Evolutionary conservation across 2,888 invertebrate genomes (phyloP).

Genomic region (Carterocephalus palaemon): DNA sequence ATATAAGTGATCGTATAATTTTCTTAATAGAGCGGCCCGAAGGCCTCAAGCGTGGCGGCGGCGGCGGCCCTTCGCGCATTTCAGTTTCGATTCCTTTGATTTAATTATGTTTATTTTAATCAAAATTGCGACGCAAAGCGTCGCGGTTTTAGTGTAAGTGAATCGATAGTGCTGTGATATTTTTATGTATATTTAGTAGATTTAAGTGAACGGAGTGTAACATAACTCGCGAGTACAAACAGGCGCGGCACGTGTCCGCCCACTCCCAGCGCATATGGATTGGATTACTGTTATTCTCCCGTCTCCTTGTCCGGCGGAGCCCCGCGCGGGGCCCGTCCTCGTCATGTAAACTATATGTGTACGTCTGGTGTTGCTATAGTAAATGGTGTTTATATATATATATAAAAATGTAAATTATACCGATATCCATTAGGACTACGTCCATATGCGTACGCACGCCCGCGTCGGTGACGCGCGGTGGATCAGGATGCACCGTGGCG

Average conservation of each 20-base stretch:
- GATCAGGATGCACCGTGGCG: slow-evolving; percentile 26
- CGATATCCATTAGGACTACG: slow-evolving; percentile 25
- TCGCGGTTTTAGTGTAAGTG: slow-evolving; percentile 70
- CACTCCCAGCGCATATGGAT: slow-evolving; percentile 33
- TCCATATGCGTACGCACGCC: slow-evolving; percentile 33
- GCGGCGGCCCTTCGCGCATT: slow-evolving; percentile 58
- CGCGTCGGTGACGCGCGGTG: slow-evolving; percentile 21
- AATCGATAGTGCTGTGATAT: slow-evolving; percentile 80
- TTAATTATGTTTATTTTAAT: slow-evolving; percentile 45
- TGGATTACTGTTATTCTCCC: slow-evolving; percentile 20
- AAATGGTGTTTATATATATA: slow-evolving; percentile 15
- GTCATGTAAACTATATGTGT: slow-evolving; percentile 21
- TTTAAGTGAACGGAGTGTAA: slow-evolving; percentile 63
- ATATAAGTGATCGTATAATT: slow-evolving; percentile 6
- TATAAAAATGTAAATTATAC: slow-evolving; percentile 16
- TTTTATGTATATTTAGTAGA: slow-evolving; percentile 75
- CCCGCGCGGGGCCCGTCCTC: slow-evolving; percentile 2
- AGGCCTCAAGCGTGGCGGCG: too few species aligned
- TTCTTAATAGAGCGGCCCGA: too few species aligned
- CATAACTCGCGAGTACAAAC: slow-evolving; percentile 70
- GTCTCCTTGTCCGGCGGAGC: neutral
- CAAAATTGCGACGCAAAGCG: slow-evolving; percentile 64
- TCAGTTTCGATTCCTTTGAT: slow-evolving; percentile 70
- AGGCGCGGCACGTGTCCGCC: too few species aligned
- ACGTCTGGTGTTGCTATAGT: slow-evolving; percentile 25